Evolutionary conservation across 2,797 vertebrate species (phyloP), one percentile per base, ranked within the genome.

Genomic region (Amniataba percoides): DNA sequence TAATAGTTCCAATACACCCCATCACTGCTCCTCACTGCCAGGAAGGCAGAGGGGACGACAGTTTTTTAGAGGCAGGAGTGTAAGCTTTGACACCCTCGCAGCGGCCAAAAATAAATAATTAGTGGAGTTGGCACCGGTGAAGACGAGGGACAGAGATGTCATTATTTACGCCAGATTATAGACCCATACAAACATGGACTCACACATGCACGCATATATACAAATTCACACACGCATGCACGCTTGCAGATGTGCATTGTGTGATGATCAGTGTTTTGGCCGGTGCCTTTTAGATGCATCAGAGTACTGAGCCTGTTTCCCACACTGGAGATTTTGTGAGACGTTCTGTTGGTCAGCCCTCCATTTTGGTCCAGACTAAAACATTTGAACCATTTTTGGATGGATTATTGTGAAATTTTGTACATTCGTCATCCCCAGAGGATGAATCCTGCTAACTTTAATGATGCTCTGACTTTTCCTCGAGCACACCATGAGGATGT

Each of bases 161-260:
- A 96, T 96, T 96, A 96, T 96, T 97, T 96, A 96, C 94, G 95
- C 94, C 95, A 96, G 95, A 97, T 97, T 96, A 96, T 94, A 92
- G 90, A 71, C 74, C 66, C 75, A 62, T 27, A 34, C 77, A 75
- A 79, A 61, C 77, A 63, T 51, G 21, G 39, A 59, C 64, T 62
- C 76, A 78, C 81, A 84, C 72, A 39, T 66, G 61, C 45, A 2
- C 52, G 55, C 46, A 42, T 34, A 27, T 31, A 31, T 31, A 31
- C 27, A 31, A 31, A 31, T 53, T 42, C 64, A 64, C 73, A 58
- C 67, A 62, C 45, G 55, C 56, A 62, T 55, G 68, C 52, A n/a
- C 49, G 40, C 21, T 31, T 65, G 64, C 55, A 67, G 66, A 80
- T 79, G 78, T 66, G 73, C 73, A 53, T 39, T 11, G 55, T 18